phyloP scores from a whole-genome alignment of 2,113 vertebrate genomes.

The Phrynosoma blainvillii region DNA sequence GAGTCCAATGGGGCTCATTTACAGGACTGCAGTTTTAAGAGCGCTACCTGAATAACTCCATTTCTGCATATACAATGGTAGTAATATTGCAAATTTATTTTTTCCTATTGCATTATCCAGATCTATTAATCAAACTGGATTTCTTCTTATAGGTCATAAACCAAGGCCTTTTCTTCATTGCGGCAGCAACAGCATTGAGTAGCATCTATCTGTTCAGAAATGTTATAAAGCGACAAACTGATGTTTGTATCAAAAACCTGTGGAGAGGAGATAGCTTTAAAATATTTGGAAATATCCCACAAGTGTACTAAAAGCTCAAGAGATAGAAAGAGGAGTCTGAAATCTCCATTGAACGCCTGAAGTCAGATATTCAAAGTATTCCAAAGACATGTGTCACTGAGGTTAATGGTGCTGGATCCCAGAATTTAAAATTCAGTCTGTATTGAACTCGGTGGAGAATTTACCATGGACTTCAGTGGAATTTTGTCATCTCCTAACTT shows the following conservation, averaged over 20 bases:
- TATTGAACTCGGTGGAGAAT: not conserved
- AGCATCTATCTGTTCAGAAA: conserved; percentile 75
- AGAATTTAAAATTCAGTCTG: not conserved
- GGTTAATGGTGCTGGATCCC: not conserved
- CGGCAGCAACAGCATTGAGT: conserved; percentile 60
- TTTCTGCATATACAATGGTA: not conserved
- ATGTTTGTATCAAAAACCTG: conserved; percentile 63
- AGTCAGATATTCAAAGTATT: not conserved
- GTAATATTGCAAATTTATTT: not conserved
- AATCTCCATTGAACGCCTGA: not conserved
- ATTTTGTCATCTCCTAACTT: not conserved
- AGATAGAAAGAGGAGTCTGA: not conserved
- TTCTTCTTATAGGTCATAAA: conserved; percentile 81
- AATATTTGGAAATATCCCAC: conserved; percentile 3
- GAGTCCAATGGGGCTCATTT: not conserved
- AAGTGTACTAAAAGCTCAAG: not conserved
- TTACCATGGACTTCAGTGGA: not conserved
- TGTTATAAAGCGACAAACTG: conserved; percentile 50
- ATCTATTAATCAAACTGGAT: not conserved
- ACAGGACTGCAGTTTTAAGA: not conserved
- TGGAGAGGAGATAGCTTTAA: conserved; percentile 70
- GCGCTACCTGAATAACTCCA: too few relatives aligned
- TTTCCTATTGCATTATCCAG: not conserved
- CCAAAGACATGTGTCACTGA: not conserved
- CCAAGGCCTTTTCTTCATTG: conserved; percentile 74